phyloP scores from a whole-genome alignment of 1,140 invertebrate genomes.

The Aphidius gifuensis region DNA sequence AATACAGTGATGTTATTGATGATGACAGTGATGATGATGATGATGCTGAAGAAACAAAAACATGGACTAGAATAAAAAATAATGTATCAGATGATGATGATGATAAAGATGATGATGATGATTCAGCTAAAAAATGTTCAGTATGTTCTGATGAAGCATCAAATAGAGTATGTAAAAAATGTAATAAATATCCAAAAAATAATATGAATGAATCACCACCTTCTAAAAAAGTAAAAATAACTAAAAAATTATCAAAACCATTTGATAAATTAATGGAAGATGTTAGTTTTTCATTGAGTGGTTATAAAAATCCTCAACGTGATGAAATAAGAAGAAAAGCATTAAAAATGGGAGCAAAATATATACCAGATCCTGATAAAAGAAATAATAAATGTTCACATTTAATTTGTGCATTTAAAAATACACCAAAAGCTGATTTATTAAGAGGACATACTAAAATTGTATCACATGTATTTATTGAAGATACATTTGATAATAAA shows the following conservation, averaged over 20 bases:
- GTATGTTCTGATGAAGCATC: constrained; percentile 28
- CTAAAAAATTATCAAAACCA: constrained; percentile 30
- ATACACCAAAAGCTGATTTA: constrained; percentile 49
- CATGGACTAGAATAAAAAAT: too few relatives aligned
- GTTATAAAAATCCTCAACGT: constrained; percentile 51
- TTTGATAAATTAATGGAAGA: constrained; percentile 45
- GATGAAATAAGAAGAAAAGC: constrained; percentile 48
- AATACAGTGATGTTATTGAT: not conserved
- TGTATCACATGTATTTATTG: constrained; percentile 46
- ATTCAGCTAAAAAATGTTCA: constrained; percentile 26
- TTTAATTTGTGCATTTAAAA: constrained; percentile 51
- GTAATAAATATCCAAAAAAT: constrained; percentile 5
- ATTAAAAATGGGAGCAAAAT: constrained; percentile 49
- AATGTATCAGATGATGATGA: not conserved
- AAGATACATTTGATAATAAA: constrained; percentile 46
- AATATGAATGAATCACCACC: not conserved
- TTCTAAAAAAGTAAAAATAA: constrained; percentile 17
- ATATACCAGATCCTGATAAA: constrained; percentile 47
- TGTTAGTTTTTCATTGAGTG: constrained; percentile 47
- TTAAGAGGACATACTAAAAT: constrained; percentile 45
- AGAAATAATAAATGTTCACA: constrained; percentile 46
- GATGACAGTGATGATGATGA: not conserved
- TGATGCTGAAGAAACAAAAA: not conserved
- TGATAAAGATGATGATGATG: not conserved
- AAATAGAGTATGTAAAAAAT: constrained; percentile 36